phyloP scores from a whole-genome alignment of 1,140 invertebrate genomes.

The Scaptomyza hsui region DNA sequence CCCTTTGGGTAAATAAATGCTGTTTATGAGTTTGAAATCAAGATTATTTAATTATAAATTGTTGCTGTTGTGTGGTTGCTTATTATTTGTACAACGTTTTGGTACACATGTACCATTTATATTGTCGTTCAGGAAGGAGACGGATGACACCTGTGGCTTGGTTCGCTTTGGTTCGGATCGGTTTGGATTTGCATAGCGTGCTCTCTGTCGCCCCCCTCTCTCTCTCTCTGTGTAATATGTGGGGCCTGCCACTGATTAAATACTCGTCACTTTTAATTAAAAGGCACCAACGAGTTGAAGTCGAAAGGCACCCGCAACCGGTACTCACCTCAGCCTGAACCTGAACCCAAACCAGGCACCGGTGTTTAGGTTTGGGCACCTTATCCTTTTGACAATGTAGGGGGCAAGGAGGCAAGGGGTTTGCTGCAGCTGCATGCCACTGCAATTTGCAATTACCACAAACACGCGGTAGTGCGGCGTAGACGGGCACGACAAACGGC shows the following conservation, averaged over 20 bases:
- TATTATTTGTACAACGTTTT: neutral
- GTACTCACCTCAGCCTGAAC: slow-evolving; percentile 1
- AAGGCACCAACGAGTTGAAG: slow-evolving; percentile 53
- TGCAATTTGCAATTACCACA: slow-evolving; percentile 80
- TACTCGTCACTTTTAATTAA: slow-evolving; percentile 84
- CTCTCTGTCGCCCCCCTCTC: neutral
- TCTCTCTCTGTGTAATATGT: neutral
- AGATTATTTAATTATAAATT: slow-evolving; percentile 1
- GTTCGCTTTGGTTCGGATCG: too few relatives aligned
- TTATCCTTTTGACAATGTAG: neutral
- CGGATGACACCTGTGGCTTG: slow-evolving; percentile 15
- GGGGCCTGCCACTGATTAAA: slow-evolving; percentile 71
- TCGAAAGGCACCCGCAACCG: slow-evolving; percentile 16
- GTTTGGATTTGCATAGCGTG: slow-evolving; percentile 29
- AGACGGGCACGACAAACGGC: slow-evolving; percentile 21
- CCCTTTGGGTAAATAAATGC: too few relatives aligned
- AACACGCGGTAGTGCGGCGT: slow-evolving; percentile 62
- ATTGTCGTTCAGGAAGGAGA: slow-evolving; percentile 1
- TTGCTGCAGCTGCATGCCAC: slow-evolving; percentile 63
- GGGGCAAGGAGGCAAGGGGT: too few relatives aligned
- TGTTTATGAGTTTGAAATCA: neutral
- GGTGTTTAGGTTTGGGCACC: too few relatives aligned
- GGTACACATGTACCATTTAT: slow-evolving; percentile 1
- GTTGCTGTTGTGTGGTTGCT: neutral
- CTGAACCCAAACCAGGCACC: neutral